phyloP scores from a whole-genome alignment of 2,797 vertebrate genomes.

The Phalloptychus januarius region DNA sequence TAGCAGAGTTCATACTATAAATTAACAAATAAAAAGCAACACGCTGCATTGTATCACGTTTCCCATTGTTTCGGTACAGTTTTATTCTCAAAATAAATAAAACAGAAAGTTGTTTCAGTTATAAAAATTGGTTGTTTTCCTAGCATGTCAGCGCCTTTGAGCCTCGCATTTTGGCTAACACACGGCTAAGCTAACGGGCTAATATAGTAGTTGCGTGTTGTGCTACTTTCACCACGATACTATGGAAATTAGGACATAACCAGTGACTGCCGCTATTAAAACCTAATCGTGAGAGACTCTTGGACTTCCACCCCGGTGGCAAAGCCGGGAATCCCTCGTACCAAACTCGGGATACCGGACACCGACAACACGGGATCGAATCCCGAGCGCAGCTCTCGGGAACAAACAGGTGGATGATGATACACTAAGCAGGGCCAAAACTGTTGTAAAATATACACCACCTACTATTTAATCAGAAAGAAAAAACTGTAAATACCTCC shows the following conservation, averaged over 20 bases:
- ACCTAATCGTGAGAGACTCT: fast-evolving
- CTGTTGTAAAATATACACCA: fast-evolving
- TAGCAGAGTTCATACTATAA: fast-evolving
- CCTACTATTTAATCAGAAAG: neutral
- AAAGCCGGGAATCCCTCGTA: conserved; percentile 38
- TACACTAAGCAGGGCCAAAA: fast-evolving
- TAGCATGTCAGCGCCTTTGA: conserved; percentile 5
- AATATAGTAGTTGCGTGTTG: neutral
- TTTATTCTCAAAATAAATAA: fast-evolving
- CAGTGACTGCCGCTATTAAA: conserved; percentile 1
- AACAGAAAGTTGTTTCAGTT: neutral
- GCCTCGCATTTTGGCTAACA: conserved; percentile 49
- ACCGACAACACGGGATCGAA: conserved; percentile 56
- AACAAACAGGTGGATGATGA: fast-evolving
- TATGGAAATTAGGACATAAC: neutral
- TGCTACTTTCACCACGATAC: too few species aligned
- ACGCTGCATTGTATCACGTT: fast-evolving
- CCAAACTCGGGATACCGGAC: neutral
- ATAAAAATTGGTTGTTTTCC: conserved; percentile 4
- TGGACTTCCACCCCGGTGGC: conserved; percentile 52
- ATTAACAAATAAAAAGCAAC: fast-evolving
- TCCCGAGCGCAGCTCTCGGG: conserved; percentile 42
- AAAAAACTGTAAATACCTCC: neutral
- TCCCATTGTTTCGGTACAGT: conserved; percentile 11
- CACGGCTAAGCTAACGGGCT: conserved; percentile 62